Evolutionary conservation across 2,888 invertebrate genomes (phyloP).

Genomic region (Mythimna impura): DNA sequence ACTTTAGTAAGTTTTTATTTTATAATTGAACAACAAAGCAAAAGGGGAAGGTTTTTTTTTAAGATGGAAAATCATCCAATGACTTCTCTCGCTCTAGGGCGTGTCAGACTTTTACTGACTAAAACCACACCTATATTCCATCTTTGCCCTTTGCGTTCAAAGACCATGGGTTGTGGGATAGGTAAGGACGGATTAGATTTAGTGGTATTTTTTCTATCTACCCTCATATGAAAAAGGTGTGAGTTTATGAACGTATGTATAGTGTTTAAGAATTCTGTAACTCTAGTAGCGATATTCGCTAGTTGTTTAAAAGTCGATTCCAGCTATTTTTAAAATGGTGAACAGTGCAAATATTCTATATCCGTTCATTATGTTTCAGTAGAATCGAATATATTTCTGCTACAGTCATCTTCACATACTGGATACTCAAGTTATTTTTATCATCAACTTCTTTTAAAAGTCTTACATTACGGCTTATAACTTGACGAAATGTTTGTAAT

Average conservation of each 20-base stretch:
- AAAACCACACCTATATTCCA: too few species aligned
- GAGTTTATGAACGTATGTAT: not conserved
- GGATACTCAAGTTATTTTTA: not conserved
- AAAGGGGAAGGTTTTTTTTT: not conserved
- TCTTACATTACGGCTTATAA: not conserved
- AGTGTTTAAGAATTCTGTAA: not conserved
- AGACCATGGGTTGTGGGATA: too few species aligned
- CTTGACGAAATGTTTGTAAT: not conserved
- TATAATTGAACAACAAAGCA: not conserved
- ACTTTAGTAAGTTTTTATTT: not conserved
- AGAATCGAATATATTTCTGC: not conserved
- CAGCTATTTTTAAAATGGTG: constrained; percentile 1
- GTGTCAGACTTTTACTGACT: too few species aligned
- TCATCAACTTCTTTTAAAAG: not conserved
- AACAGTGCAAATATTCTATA: constrained; percentile 12
- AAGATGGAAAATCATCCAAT: too few species aligned
- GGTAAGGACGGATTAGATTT: not conserved
- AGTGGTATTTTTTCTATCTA: not conserved
- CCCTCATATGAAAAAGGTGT: not conserved
- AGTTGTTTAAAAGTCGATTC: not conserved
- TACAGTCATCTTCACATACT: not conserved
- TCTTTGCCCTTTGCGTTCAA: too few species aligned
- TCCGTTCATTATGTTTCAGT: not conserved
- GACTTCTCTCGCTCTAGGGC: too few species aligned
- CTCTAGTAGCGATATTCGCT: not conserved